These are phyloP conservation scores for Holocentrus rufus DNA, from an alignment of 2,797 vertebrate species.

Conservation along the genomic window DNA sequence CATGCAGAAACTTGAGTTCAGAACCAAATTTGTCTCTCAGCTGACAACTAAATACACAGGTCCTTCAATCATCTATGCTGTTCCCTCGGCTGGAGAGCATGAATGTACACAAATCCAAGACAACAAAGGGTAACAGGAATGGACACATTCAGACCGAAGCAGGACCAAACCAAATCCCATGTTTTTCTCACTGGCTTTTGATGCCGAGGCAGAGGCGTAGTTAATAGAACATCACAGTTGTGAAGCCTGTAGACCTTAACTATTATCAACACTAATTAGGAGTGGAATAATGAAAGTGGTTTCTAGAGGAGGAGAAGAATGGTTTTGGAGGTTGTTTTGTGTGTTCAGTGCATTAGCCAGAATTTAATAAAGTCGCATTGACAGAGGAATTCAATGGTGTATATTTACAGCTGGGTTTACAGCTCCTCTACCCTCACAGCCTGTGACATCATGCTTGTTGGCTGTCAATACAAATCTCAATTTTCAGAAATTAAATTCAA, in stretches of 20 bases:
- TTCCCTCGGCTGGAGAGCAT: constrained; percentile 58
- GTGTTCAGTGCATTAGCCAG: constrained; percentile 5
- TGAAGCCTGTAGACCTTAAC: neutral
- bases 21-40: constrained; percentile 56
- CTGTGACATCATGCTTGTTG: neutral
- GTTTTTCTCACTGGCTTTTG: constrained; percentile 21
- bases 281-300: constrained; percentile 18
- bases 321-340: neutral
- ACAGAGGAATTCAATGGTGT: neutral
- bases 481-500: constrained; percentile 3
- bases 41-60: constrained; percentile 63
- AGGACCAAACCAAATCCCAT: constrained; percentile 40
- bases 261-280: neutral
- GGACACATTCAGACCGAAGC: constrained; percentile 63
- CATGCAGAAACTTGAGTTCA: constrained; percentile 48
- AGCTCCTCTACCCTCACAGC: no score
- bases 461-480: constrained; percentile 9
- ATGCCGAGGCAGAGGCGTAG: constrained; percentile 9
- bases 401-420: no score
- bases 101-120: constrained; percentile 41
- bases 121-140: constrained; percentile 55
- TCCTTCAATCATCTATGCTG: constrained; percentile 68
- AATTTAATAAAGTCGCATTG: constrained; percentile 20
- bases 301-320: neutral
- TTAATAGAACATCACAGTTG: constrained; percentile 12